Evolutionary conservation across 2,888 invertebrate species (phyloP).

Genomic region (Aleiodes testaceus): DNA sequence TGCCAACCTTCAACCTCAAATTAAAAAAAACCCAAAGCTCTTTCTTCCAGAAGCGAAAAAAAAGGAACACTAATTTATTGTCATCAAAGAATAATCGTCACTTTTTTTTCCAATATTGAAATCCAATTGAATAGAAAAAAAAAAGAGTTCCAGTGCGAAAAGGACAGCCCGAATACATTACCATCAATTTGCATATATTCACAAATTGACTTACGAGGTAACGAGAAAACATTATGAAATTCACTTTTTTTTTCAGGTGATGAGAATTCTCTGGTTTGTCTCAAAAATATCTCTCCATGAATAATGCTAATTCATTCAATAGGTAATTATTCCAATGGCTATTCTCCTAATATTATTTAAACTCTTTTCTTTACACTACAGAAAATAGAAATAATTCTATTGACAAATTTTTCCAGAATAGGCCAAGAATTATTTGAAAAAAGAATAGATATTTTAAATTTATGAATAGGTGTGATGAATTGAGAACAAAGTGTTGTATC

Average conservation of each 20-base stretch:
- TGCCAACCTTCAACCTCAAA: conserved; percentile 41
- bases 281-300: neutral
- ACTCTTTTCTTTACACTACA: conserved; percentile 2
- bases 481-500: conserved; percentile 53
- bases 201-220: conserved; percentile 60
- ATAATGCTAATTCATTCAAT: conserved; percentile 26
- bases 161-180: conserved; percentile 58
- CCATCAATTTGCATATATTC: conserved; percentile 62
- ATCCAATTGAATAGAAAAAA: conserved; percentile 12
- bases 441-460: conserved; percentile 21
- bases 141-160: conserved; percentile 8
- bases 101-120: conserved; percentile 25
- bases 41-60: too few species aligned
- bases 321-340: neutral
- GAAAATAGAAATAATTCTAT: too few species aligned
- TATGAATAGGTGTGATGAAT: conserved; percentile 57
- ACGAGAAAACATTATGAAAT: conserved; percentile 58
- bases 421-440: too few species aligned
- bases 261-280: conserved; percentile 9
- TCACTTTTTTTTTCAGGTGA: conserved; percentile 47
- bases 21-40: too few species aligned
- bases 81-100: conserved; percentile 2
- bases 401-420: too few species aligned
- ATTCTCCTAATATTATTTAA: conserved; percentile 6
- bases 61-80: conserved; percentile 1